phyloP scores from a whole-genome alignment of 2,113 vertebrate species.

The Aldabrachelys gigantea region DNA sequence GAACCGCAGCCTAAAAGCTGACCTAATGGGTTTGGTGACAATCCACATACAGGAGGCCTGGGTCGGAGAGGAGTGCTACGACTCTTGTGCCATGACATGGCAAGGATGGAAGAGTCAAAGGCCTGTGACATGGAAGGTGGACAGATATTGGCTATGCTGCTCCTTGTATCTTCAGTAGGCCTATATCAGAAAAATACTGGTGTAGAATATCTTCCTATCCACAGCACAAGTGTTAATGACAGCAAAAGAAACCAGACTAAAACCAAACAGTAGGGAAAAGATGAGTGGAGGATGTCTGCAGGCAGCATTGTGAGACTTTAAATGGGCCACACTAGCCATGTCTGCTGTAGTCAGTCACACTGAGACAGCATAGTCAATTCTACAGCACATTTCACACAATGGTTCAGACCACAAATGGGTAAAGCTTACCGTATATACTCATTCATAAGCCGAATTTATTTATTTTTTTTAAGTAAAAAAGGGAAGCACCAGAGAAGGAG shows the following conservation, averaged over 20 bases:
- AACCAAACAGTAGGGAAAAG: neutral
- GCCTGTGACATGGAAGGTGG: neutral
- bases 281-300: neutral
- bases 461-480: no score
- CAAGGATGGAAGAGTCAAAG: neutral
- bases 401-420: neutral
- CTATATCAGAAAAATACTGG: neutral
- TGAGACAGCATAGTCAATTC: neutral
- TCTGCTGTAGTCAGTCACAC: neutral
- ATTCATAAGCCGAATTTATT: no score
- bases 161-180: neutral
- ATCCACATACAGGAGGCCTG: neutral
- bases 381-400: neutral
- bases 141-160: neutral
- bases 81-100: neutral
- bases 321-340: neutral
- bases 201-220: neutral
- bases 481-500: no score
- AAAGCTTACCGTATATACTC: neutral
- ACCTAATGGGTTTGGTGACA: neutral
- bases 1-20: neutral
- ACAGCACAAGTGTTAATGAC: conserved; percentile 14
- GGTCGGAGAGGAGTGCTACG: neutral
- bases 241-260: conserved; percentile 26
- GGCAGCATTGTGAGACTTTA: rapidly evolving